Percentiles rank a stretch among this genome's conserved stretches.
Evolutionary conservation across 2,113 vertebrate genomes (phyloP).

Genomic region (Elachura formosa): DNA sequence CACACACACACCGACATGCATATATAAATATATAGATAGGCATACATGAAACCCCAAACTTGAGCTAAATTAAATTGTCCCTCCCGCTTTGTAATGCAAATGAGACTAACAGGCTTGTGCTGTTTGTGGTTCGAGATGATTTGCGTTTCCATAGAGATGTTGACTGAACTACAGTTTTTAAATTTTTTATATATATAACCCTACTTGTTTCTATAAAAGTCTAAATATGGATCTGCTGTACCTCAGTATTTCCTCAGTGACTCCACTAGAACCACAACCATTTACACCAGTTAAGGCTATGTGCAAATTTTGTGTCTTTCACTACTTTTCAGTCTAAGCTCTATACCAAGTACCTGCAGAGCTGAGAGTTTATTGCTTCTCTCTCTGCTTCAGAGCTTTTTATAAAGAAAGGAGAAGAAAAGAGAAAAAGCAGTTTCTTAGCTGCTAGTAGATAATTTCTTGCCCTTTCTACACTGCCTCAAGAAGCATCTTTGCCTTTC

Average conservation of each 20-base stretch:
- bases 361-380: neutral
- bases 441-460: neutral
- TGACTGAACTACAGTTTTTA: constrained; percentile 8
- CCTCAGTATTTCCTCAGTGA: constrained; percentile 7
- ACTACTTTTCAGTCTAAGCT: neutral
- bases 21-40: neutral
- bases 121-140: constrained; percentile 19
- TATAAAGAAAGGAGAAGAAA: neutral
- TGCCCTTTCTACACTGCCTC: neutral
- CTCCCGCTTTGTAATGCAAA: constrained; percentile 42
- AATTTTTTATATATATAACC: neutral
- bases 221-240: constrained; percentile 22
- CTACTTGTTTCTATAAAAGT: constrained; percentile 12
- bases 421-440: neutral
- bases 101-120: constrained; percentile 25
- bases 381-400: neutral
- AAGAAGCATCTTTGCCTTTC: neutral
- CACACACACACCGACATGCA: neutral
- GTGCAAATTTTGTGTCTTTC: constrained; percentile 8
- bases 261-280: neutral
- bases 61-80: constrained; percentile 13
- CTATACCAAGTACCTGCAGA: neutral
- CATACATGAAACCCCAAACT: constrained; percentile 7
- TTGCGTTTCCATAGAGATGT: constrained; percentile 60
- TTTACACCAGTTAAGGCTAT: neutral